These are phyloP conservation scores for Bombus superbus DNA, from an alignment of 1,140 invertebrate genomes.

Conservation along the genomic window DNA sequence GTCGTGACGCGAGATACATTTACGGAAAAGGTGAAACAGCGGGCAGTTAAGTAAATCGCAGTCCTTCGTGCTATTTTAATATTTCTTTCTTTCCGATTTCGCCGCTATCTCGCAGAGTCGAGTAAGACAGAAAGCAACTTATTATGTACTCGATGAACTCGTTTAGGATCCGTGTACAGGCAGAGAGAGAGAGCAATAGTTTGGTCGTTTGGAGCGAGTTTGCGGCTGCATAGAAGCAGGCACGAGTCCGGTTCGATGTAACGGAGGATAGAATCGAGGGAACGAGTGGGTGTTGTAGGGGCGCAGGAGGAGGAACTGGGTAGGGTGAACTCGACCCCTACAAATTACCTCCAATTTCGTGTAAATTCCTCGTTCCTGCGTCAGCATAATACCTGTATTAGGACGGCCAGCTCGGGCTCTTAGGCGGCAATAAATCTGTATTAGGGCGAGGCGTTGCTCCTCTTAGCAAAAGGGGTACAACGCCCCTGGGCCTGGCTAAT, in stretches of 20 bases:
- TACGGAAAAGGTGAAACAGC: too few relatives aligned
- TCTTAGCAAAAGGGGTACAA: slow-evolving; percentile 62
- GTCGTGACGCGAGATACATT: too few relatives aligned
- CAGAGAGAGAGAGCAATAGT: slow-evolving; percentile 2
- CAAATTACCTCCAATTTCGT: slow-evolving; percentile 79
- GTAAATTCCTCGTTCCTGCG: slow-evolving; percentile 72
- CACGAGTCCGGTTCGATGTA: slow-evolving; percentile 51
- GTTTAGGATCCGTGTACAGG: slow-evolving; percentile 7
- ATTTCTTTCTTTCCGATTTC: neutral
- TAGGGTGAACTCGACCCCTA: slow-evolving; percentile 66
- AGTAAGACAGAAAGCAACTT: slow-evolving; percentile 50
- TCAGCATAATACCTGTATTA: slow-evolving; percentile 78
- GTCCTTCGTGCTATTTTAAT: neutral
- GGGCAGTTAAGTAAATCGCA: neutral
- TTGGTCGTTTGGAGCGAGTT: slow-evolving; percentile 45
- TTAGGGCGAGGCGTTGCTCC: slow-evolving; percentile 68
- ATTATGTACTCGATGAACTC: slow-evolving; percentile 20
- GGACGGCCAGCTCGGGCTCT: slow-evolving; percentile 69
- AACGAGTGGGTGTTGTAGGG: slow-evolving; percentile 30
- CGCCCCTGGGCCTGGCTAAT: slow-evolving; percentile 50
- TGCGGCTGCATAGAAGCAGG: slow-evolving; percentile 30
- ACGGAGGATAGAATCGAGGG: slow-evolving; percentile 28
- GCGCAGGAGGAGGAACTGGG: neutral
- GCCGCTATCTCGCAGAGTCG: neutral
- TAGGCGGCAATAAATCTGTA: slow-evolving; percentile 78